A percentile compares a stretch with the other conserved stretches of the same genome.
Evolutionary conservation across 30 jellyfish, hydroid and myxozoan species (phyloP).

Genomic region (Aurelia aurita): DNA sequence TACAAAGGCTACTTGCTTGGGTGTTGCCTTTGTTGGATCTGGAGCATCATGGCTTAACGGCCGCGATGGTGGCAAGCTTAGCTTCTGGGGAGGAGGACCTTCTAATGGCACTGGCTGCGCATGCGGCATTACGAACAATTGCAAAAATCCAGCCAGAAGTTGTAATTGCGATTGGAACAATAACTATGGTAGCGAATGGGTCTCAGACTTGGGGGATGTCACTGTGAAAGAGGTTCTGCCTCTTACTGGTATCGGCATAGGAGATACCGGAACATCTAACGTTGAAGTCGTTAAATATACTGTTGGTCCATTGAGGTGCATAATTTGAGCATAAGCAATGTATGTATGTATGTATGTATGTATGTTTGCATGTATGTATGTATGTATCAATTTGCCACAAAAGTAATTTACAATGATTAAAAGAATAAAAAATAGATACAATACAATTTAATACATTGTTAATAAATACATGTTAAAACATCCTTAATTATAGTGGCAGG

Average conservation of each 20-base stretch:
- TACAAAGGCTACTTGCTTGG: not conserved
- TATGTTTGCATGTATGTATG: too few species aligned
- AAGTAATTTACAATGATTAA: too few species aligned
- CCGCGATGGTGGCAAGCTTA: slow-evolving; percentile 3
- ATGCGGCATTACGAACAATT: not conserved
- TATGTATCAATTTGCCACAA: too few species aligned
- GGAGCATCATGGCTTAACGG: not conserved
- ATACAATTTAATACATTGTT: too few species aligned
- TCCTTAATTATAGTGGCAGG: too few species aligned
- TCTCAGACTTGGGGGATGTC: slow-evolving; percentile 17
- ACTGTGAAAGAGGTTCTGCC: not conserved
- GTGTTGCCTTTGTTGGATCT: not conserved
- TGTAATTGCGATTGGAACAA: not conserved
- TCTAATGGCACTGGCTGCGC: slow-evolving; percentile 1
- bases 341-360: too few species aligned
- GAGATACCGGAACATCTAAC: slow-evolving; percentile 3
- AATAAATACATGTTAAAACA: too few species aligned
- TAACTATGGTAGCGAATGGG: not conserved
- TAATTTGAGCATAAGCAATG: too few species aligned
- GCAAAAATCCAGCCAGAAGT: not conserved
- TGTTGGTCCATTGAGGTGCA: slow-evolving; percentile 34
- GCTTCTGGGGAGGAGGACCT: too few species aligned
- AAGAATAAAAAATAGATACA: too few species aligned
- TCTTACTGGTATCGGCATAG: too few species aligned
- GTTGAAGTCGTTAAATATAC: slow-evolving; percentile 22